Conservation (phyloP, 2,888 invertebrate species). For the Volucella bombylans region DNA sequence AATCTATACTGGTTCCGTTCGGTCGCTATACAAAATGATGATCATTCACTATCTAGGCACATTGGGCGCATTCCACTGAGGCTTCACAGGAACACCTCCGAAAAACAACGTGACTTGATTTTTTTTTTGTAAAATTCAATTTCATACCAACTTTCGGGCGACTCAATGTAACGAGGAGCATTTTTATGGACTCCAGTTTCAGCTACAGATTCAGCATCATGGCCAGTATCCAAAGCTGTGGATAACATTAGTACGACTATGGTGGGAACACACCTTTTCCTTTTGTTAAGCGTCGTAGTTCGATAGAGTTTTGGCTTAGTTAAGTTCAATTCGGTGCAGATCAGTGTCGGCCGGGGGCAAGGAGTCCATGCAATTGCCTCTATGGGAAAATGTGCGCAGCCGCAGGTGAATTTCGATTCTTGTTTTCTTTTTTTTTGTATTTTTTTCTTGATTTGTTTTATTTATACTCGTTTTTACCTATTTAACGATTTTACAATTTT, state of each 20-base stretch:
- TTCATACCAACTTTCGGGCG: slow-evolving; percentile 51
- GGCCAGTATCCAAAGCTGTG: slow-evolving; percentile 25
- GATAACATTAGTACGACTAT: slow-evolving; percentile 47
- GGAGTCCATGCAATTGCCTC: slow-evolving; percentile 41
- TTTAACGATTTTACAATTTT: slow-evolving; percentile 37
- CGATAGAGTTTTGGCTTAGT: slow-evolving; percentile 43
- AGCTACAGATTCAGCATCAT: slow-evolving; percentile 12
- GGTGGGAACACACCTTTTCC: slow-evolving; percentile 66
- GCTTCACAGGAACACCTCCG: slow-evolving; percentile 60
- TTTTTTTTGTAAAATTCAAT: slow-evolving; percentile 40
- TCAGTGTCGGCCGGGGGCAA: slow-evolving; percentile 40
- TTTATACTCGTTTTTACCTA: neutral
- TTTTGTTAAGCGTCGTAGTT: slow-evolving; percentile 47
- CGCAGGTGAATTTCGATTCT: slow-evolving; percentile 61
- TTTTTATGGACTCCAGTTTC: slow-evolving; percentile 21
- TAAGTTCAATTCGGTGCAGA: slow-evolving; percentile 49
- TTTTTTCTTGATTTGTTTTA: slow-evolving; percentile 6
- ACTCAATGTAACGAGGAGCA: slow-evolving; percentile 45
- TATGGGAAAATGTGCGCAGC: slow-evolving; percentile 59
- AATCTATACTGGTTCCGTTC: slow-evolving; percentile 48
- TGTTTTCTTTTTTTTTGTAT: slow-evolving; percentile 8
- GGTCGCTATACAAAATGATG: slow-evolving; percentile 28
- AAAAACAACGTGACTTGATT: slow-evolving; percentile 67
- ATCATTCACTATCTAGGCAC: slow-evolving; percentile 25
- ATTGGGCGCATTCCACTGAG: slow-evolving; percentile 55